Base-by-base conservation (phyloP, 2,888 invertebrate genomes). In the Thymelicus acteon region DNA sequence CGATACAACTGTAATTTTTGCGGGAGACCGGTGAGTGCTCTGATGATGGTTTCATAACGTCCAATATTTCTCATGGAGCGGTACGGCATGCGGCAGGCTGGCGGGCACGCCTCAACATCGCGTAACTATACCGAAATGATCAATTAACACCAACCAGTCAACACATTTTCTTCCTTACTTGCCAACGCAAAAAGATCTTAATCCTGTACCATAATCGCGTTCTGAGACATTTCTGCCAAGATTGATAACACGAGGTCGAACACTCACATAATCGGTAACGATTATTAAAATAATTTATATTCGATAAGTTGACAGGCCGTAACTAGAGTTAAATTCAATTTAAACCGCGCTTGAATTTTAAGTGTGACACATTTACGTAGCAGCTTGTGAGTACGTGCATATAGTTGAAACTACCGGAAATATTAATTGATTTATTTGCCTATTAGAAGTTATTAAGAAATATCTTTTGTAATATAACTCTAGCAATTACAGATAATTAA, bases 251-350 rank as follows among this genome's bases (percentile, higher is more conserved):
- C 88, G 87, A 91, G 88, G 88, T 87, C 86, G 84, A 86, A 87
- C 86, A 82, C 84, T 88, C 87, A 85, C 86, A 86, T 91, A 90
- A 91, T 91, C 90, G 91, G 88, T 86, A 89, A 88, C 86, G 86
- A 90, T 90, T 90, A 91, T 89, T 89, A 87, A 86, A 85, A 85
- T 85, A 90, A 90, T 91, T 91, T 89, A 91, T 91, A 87, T 86
- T 84, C 86, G 86, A 89, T 88, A 89, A 88, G 85, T 88, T 88
- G 90, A 89, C 90, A 88, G 83, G 82, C 84, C 84, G 81, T 85
- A 83, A 80, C 80, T 84, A 75, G 83, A 85, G 83, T 85, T 89
- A 85, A 87, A 88, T 85, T 86, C 80, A 87, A 90, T 86, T 84
- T 83, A 80, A 84, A 80, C 78, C 79, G 80, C 78, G 82, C 79